A percentile compares a stretch with the other conserved stretches of the same genome.
Conservation (phyloP, 2,797 vertebrate genomes). For the Sebastes steindachneri region DNA sequence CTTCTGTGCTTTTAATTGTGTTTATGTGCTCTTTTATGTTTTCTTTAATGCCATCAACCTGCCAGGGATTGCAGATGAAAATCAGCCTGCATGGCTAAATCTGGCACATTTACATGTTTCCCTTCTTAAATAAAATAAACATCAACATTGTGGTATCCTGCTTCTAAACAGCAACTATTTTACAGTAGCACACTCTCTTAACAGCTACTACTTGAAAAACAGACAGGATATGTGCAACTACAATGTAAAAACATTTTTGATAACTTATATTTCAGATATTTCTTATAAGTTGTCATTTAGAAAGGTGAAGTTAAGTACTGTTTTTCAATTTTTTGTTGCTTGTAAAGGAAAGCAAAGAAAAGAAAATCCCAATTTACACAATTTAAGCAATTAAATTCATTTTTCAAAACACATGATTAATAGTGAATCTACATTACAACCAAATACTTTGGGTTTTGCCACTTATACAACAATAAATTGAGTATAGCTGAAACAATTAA, state of each 20-base stretch:
- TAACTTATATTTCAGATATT: neutral
- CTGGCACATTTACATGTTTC: too few relatives aligned
- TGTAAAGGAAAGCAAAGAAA: too few relatives aligned
- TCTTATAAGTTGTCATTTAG: neutral
- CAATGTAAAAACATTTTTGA: neutral
- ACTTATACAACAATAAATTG: neutral
- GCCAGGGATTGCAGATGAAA: too few relatives aligned
- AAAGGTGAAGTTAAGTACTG: neutral
- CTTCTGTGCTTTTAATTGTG: too few relatives aligned
- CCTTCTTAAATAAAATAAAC: too few relatives aligned
- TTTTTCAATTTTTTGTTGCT: neutral
- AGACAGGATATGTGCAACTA: neutral
- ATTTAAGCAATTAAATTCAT: neutral
- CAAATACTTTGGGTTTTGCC: neutral
- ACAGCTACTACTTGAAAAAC: neutral
- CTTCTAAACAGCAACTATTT: neutral
- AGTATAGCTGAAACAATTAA: neutral
- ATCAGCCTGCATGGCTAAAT: too few relatives aligned
- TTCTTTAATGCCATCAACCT: too few relatives aligned
- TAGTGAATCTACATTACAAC: neutral
- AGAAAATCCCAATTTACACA: rapidly evolving
- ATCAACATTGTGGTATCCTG: neutral
- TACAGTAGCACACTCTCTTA: neutral
- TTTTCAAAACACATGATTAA: neutral
- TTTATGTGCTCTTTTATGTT: too few relatives aligned